phyloP scores from a whole-genome alignment of 2,888 invertebrate genomes.

The Seira musarum region DNA sequence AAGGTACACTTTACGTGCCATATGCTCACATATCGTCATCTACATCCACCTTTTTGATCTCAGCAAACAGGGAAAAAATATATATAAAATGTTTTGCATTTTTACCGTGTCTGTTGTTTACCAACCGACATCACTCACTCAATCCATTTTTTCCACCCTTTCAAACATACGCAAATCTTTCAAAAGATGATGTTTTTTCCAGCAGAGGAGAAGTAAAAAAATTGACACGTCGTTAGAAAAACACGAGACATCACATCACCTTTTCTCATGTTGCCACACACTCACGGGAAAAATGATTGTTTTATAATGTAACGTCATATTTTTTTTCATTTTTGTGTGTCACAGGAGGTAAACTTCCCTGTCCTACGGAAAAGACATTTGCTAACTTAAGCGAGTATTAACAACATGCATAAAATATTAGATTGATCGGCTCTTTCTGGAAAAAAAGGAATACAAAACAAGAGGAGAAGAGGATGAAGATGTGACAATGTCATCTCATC shows the following conservation, averaged over 20 bases:
- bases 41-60: neutral
- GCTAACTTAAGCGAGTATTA: constrained; percentile 21
- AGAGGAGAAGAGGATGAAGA: constrained; percentile 12
- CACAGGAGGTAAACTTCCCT: constrained; percentile 1
- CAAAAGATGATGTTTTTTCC: constrained; percentile 3
- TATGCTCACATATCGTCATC: neutral
- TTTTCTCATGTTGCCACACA: neutral
- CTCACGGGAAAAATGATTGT: constrained; percentile 16
- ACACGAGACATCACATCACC: constrained; percentile 27
- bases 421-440: constrained; percentile 23
- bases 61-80: neutral
- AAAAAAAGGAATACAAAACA: neutral
- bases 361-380: neutral
- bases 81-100: neutral
- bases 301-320: constrained; percentile 44
- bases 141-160: constrained; percentile 6
- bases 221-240: constrained; percentile 15
- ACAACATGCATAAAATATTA: constrained; percentile 45
- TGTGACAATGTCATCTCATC: constrained; percentile 2
- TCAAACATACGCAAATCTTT: neutral
- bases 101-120: constrained; percentile 4
- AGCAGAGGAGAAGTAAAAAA: neutral
- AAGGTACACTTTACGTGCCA: constrained; percentile 7
- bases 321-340: constrained; percentile 27
- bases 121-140: constrained; percentile 11